Evolutionary conservation across 1,140 invertebrate genomes (phyloP).

Genomic region (Lethrus apterus): DNA sequence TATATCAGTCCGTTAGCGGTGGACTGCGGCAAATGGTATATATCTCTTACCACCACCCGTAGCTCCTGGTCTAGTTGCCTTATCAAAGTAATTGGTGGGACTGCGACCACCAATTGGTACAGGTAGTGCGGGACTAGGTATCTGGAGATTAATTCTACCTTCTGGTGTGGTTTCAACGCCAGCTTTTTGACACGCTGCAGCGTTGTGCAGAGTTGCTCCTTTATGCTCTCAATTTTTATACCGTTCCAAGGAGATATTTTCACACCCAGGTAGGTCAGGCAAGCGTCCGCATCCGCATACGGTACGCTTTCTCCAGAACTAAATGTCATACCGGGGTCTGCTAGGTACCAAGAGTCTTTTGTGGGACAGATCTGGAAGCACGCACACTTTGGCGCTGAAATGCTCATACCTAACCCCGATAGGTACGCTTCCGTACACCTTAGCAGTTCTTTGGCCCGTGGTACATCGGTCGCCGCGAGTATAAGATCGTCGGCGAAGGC

Average conservation of each 20-base stretch:
- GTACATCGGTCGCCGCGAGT: constrained; percentile 11
- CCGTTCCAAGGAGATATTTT: constrained; percentile 25
- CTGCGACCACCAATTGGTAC: constrained; percentile 13
- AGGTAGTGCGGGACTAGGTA: constrained; percentile 27
- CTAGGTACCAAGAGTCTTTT: constrained; percentile 23
- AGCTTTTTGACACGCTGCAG: constrained; percentile 12
- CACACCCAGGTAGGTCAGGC: constrained; percentile 23
- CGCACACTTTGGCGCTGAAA: constrained; percentile 25
- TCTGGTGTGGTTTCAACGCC: constrained; percentile 26
- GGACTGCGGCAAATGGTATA: constrained; percentile 10
- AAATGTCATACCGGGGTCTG: constrained; percentile 19
- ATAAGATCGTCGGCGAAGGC: constrained; percentile 22
- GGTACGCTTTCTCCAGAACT: constrained; percentile 18
- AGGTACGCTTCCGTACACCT: constrained; percentile 15
- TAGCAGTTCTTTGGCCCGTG: constrained; percentile 14
- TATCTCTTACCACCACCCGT: constrained; percentile 9
- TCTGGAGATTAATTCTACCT: constrained; percentile 21
- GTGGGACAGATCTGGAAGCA: constrained; percentile 19
- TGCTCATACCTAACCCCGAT: constrained; percentile 12
- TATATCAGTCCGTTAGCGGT: constrained; percentile 21
- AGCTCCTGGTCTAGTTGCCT: constrained; percentile 21
- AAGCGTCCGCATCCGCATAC: constrained; percentile 9
- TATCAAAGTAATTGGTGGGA: constrained; percentile 15
- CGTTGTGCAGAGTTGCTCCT: constrained; percentile 1
- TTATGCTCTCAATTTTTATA: constrained; percentile 11